These are phyloP conservation scores for Ptiloglossa arizonensis DNA, from an alignment of 1,140 invertebrate genomes.

Conservation along the genomic window DNA sequence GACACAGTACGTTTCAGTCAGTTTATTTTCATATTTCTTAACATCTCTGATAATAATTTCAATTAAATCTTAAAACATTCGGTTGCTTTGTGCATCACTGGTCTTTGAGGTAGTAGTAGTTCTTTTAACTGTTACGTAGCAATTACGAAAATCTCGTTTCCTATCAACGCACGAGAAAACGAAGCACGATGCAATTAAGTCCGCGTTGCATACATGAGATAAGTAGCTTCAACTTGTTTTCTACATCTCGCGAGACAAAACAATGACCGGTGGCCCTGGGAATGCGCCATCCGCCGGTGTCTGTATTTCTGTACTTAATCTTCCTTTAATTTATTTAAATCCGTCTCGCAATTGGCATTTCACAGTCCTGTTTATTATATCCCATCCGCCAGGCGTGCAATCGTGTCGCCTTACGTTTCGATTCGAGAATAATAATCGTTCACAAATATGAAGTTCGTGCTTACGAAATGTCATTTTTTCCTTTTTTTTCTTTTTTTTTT, in stretches of 20 bases:
- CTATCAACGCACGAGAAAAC: neutral
- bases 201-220: neutral
- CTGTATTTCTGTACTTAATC: neutral
- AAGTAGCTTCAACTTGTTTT: neutral
- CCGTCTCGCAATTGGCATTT: neutral
- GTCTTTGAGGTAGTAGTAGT: neutral
- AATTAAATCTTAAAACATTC: neutral
- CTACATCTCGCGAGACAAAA: neutral
- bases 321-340: neutral
- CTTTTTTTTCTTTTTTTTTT: too few species aligned
- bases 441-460: neutral
- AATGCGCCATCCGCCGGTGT: neutral
- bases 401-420: too few species aligned
- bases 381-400: neutral
- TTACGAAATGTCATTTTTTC: too few species aligned
- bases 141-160: neutral
- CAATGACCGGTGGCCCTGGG: neutral
- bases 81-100: neutral
- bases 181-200: neutral
- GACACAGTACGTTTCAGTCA: neutral
- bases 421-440: neutral
- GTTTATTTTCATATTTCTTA: neutral
- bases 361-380: neutral
- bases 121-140: neutral
- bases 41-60: neutral